Conservation (phyloP, 2,888 invertebrate genomes). For the Polietes domitor region DNA sequence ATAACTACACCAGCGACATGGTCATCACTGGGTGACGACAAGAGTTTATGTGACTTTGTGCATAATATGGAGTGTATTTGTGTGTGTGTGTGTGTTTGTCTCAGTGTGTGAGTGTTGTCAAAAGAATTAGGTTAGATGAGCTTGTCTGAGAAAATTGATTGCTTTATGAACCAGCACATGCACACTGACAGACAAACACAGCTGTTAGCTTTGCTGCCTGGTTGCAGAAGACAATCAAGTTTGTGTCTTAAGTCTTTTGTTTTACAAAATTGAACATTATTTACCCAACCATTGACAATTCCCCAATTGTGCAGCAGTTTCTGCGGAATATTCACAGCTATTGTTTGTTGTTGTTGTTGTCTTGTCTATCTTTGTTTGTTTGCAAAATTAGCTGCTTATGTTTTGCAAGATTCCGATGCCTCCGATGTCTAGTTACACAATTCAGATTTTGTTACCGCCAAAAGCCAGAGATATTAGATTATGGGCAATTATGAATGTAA, state of each 20-base stretch:
- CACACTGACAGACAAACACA: neutral
- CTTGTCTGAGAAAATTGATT: neutral
- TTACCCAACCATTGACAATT: neutral
- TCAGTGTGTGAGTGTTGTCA: constrained; percentile 24
- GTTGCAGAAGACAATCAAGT: neutral
- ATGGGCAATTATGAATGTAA: no score
- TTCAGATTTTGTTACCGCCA: no score
- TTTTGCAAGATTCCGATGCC: neutral
- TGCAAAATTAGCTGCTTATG: no score
- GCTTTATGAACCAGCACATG: constrained; percentile 4
- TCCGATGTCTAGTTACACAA: no score
- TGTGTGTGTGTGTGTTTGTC: constrained; percentile 7
- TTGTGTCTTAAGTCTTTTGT: constrained; percentile 24
- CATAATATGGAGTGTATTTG: neutral
- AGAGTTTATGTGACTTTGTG: constrained; percentile 3
- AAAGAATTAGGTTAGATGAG: constrained; percentile 49
- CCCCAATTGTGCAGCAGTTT: neutral
- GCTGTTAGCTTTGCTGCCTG: neutral
- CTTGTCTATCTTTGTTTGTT: neutral
- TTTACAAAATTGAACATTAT: constrained; percentile 4
- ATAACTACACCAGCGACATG: neutral
- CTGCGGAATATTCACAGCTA: neutral
- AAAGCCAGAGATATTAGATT: no score
- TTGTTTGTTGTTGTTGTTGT: neutral
- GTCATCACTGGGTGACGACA: constrained; percentile 3